Evolutionary conservation across 2,888 invertebrate genomes (phyloP), one percentile per base, ranked within the genome.

Genomic region (Dascillus cervinus): DNA sequence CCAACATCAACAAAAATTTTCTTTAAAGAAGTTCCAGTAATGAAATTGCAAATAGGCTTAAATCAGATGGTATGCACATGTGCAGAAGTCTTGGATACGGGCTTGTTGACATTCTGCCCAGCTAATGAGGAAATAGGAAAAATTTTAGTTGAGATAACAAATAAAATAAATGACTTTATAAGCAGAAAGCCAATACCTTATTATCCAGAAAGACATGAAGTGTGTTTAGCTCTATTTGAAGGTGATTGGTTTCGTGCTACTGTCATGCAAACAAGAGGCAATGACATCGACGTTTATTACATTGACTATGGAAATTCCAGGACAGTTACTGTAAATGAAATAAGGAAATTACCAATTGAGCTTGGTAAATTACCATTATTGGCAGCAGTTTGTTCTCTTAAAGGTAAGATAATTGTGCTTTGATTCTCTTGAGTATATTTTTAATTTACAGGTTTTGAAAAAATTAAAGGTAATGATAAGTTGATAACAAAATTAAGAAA

Each of bases 291-390:
- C 6, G 41, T 56, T 3, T 40, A 41, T 19, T 56, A 47, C 27
- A 44, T 60, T 3, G 61, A 61, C 47, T 60, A 49, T 41, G 61
- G 61, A 3, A 56, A 53, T 29, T 20, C 38, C 8, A 42, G 37
- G 11, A 32, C 9, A 1, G 35, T 52, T 2, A 32, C 39, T 5
- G 37, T 35, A 2, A 27, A 34, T 4, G 29, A 53, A 20, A 39
- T 60, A 13, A 43, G 59, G 26, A 50, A 43, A 32, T 45, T 58
- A 5, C 48, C 54, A 3, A 25, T 25, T 13, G 35, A 52, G 15
- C 40, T 52, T 15, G 43, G 39, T 10, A 28, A 37, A 2, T 37
- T 49, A 26, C 50, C 52, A n/a, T 38, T 52, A 20, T 25, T 54
- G 12, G 52, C 49, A 11, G 42, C 46, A 6, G 29, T 29, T 9